These are phyloP conservation scores for Tetramorium alpestre DNA, from an alignment of 1,140 invertebrate species.

Conservation along the genomic window DNA sequence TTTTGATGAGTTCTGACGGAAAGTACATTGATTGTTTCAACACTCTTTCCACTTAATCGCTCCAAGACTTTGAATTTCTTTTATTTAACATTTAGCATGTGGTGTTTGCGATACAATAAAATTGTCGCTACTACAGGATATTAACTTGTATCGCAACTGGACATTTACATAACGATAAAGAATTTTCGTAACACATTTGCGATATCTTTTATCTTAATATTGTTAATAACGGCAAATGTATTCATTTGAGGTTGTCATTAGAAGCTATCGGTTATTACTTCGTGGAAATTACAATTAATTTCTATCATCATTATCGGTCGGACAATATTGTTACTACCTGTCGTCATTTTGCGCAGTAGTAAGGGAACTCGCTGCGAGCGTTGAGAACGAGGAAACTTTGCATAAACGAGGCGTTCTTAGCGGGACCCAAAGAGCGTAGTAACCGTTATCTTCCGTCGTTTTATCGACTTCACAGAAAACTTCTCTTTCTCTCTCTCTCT, in stretches of 20 bases:
- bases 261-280: not conserved
- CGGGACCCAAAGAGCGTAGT: constrained; percentile 33
- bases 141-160: not conserved
- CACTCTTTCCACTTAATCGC: not conserved
- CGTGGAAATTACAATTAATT: not conserved
- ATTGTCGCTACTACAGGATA: not conserved
- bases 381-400: constrained; percentile 18
- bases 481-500: not conserved
- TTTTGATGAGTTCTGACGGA: not conserved
- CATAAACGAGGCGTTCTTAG: constrained; percentile 26
- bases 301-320: not conserved
- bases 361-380: constrained; percentile 2
- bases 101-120: not conserved
- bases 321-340: not conserved
- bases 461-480: constrained; percentile 50
- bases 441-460: constrained; percentile 55
- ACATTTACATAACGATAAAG: not conserved
- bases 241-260: not conserved
- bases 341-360: not conserved
- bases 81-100: not conserved
- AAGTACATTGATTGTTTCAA: not conserved
- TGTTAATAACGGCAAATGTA: not conserved
- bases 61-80: not conserved
- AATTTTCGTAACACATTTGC: not conserved
- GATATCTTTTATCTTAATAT: not conserved